These are phyloP conservation scores for Brachypalpus laphriformis DNA, from an alignment of 2,888 invertebrate genomes.

Conservation along the genomic window DNA sequence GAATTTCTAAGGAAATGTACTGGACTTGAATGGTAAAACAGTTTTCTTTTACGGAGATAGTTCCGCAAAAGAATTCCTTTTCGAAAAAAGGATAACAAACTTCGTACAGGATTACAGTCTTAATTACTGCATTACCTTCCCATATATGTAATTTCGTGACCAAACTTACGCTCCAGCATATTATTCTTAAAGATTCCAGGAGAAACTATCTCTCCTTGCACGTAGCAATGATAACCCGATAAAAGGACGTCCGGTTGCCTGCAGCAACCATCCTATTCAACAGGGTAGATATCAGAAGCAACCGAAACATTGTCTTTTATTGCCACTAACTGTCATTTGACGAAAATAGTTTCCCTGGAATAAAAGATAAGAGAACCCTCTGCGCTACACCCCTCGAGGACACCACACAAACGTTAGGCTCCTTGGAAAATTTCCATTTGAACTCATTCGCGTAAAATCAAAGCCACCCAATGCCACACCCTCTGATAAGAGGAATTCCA, in stretches of 20 bases:
- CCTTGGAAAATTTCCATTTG: background rate
- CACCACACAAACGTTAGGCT: background rate
- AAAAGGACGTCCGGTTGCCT: background rate
- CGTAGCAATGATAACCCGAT: background rate
- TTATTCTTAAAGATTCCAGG: background rate
- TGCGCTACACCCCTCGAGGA: background rate
- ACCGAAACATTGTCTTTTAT: conserved; percentile 6
- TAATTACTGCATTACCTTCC: background rate
- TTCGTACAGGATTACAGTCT: background rate
- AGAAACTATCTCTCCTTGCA: background rate
- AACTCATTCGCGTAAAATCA: conserved; percentile 18
- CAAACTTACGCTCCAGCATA: background rate
- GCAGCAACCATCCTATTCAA: background rate
- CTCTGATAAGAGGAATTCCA: background rate
- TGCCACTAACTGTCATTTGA: conserved; percentile 4
- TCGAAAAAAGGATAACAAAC: background rate
- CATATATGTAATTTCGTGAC: background rate
- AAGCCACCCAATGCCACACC: background rate
- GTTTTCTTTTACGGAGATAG: no score
- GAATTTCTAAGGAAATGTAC: no score
- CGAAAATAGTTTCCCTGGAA: conserved; percentile 20
- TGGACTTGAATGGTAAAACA: no score
- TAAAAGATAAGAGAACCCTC: conserved; percentile 2
- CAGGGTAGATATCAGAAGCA: background rate
- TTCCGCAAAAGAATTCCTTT: no score